Conservation (phyloP, 2,797 vertebrate species). For the Schizopygopsis malacanthus region DNA sequence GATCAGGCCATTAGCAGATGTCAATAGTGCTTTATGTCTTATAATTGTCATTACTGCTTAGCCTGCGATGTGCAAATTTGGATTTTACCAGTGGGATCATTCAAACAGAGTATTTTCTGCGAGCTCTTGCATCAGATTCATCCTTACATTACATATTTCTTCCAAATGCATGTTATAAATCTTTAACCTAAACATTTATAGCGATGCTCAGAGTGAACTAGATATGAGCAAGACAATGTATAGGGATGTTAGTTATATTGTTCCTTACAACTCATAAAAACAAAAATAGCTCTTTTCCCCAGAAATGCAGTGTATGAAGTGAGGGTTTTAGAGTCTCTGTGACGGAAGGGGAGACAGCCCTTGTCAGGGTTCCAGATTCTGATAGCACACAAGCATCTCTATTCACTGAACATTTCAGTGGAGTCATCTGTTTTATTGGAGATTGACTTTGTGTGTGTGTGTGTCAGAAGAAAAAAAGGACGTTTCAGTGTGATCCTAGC, state of each 20-base stretch:
- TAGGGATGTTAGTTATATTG: not conserved
- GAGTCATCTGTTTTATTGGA: constrained; percentile 63
- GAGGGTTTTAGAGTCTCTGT: constrained; percentile 31
- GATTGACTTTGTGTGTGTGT: constrained; percentile 54
- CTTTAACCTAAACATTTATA: not conserved
- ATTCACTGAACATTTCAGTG: constrained; percentile 61
- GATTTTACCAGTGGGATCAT: constrained; percentile 13
- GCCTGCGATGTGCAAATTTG: not conserved
- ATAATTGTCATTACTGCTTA: constrained; percentile 21
- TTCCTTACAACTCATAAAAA: not conserved
- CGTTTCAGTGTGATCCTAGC: constrained; percentile 54
- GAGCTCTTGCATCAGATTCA: not conserved
- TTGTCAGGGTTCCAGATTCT: constrained; percentile 60
- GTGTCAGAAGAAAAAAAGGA: constrained; percentile 56
- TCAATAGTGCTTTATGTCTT: constrained; percentile 38
- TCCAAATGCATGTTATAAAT: not conserved
- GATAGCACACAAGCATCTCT: constrained; percentile 62
- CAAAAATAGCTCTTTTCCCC: constrained; percentile 30
- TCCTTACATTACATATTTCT: not conserved
- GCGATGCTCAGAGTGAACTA: not conserved
- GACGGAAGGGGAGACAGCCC: constrained; percentile 45
- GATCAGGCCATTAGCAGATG: constrained; percentile 34
- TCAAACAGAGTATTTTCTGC: not conserved
- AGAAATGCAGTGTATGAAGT: constrained; percentile 38
- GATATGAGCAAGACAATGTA: constrained; percentile 2